Evolutionary conservation across 1,140 invertebrate species (phyloP).

Genomic region (Drosophila miranda): DNA sequence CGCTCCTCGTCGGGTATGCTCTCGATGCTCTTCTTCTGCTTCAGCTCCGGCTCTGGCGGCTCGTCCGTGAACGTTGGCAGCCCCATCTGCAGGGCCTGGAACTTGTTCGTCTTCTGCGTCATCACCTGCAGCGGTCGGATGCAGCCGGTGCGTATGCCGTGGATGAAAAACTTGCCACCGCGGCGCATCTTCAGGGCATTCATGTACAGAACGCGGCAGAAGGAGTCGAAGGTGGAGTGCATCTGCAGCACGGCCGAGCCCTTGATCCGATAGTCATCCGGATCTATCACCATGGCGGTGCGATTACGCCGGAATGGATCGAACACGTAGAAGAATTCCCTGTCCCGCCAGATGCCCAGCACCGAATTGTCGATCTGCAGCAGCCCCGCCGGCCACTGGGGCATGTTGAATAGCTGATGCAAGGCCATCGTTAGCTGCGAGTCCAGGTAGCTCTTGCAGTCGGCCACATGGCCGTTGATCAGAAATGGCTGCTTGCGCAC

Average conservation of each 20-base stretch:
- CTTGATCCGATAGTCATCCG: constrained; percentile 70
- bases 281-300: constrained; percentile 67
- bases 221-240: constrained; percentile 75
- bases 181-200: constrained; percentile 75
- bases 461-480: constrained; percentile 70
- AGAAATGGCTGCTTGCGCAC: constrained; percentile 70
- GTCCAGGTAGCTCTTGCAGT: constrained; percentile 65
- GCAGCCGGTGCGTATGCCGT: constrained; percentile 69
- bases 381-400: constrained; percentile 80
- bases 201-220: constrained; percentile 59
- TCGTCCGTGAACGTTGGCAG: constrained; percentile 64
- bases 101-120: constrained; percentile 55
- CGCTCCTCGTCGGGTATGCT: constrained; percentile 71
- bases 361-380: constrained; percentile 81
- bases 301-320: constrained; percentile 82
- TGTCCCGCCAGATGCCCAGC: constrained; percentile 82
- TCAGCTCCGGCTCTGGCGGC: constrained; percentile 14
- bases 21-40: constrained; percentile 73
- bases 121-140: constrained; percentile 66
- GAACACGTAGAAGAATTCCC: constrained; percentile 83
- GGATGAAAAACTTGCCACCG: constrained; percentile 79
- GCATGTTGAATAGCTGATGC: constrained; percentile 74
- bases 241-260: constrained; percentile 71
- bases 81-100: constrained; percentile 61
- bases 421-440: constrained; percentile 78